phyloP scores from a whole-genome alignment of 2,113 vertebrate genomes.

The Elephas maximus region DNA sequence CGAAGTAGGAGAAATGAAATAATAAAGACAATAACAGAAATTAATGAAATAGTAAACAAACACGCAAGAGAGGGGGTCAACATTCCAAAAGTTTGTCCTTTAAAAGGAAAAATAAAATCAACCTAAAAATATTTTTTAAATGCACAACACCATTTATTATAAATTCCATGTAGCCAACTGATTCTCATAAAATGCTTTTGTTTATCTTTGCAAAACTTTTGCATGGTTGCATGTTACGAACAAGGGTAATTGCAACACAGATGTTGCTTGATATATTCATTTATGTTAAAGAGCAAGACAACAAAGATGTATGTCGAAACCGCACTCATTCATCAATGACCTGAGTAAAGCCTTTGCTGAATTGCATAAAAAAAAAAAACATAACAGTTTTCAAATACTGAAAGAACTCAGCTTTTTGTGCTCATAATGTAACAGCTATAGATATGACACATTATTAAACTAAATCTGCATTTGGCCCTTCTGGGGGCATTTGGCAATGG shows the following conservation, averaged over 20 bases:
- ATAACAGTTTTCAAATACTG: not conserved
- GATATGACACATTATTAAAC: not conserved
- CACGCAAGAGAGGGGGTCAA: not conserved
- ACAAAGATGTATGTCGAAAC: not conserved
- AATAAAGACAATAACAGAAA: not conserved
- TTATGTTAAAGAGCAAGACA: not conserved
- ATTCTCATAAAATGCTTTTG: not conserved
- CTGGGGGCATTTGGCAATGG: not conserved
- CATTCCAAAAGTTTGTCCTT: not conserved
- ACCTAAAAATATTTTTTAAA: not conserved
- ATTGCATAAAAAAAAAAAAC: too few relatives aligned
- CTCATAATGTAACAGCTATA: not conserved
- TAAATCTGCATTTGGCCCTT: not conserved
- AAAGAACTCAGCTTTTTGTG: not conserved
- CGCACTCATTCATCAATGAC: not conserved
- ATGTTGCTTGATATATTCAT: not conserved
- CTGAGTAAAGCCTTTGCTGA: not conserved
- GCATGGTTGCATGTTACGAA: not conserved
- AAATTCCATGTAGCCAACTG: not conserved
- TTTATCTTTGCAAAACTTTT: not conserved
- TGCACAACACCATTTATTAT: fast-evolving
- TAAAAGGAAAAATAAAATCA: not conserved
- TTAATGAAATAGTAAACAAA: not conserved
- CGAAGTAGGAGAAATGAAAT: not conserved
- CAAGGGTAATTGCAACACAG: not conserved